Conservation (phyloP, 2,113 vertebrate species). For the Hippocampus zosterae region DNA sequence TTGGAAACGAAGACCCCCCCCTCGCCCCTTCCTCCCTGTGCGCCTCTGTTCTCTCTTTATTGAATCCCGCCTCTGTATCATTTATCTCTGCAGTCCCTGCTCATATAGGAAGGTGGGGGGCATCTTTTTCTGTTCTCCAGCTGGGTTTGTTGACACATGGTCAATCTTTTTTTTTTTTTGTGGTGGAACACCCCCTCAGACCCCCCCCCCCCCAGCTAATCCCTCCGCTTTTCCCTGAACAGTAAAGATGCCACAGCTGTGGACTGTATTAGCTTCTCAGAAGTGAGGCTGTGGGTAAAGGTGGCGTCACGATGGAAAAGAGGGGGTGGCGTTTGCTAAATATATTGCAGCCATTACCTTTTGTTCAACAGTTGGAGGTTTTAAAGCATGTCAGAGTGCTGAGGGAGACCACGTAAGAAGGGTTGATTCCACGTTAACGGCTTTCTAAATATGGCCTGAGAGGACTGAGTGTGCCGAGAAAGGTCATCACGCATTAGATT, state of each 20-base stretch:
- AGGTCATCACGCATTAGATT: neutral
- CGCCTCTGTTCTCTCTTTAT: conserved; percentile 72
- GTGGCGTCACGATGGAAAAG: neutral
- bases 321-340: conserved; percentile 58
- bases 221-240: conserved; percentile 63
- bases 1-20: conserved; percentile 60
- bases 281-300: conserved; percentile 11
- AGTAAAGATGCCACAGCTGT: conserved; percentile 97
- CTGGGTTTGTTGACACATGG: conserved; percentile 96
- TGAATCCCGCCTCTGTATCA: conserved; percentile 85
- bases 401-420: conserved; percentile 62
- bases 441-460: conserved; percentile 82
- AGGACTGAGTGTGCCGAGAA: conserved; percentile 15
- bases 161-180: conserved; percentile 77
- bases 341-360: conserved; percentile 86
- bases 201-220: conserved; percentile 38
- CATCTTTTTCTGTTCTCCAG: conserved; percentile 81
- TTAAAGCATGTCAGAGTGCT: conserved; percentile 80
- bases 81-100: conserved; percentile 63
- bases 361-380: conserved; percentile 84
- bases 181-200: conserved; percentile 27
- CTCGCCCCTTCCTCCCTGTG: conserved; percentile 19
- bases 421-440: conserved; percentile 81
- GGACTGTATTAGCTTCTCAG: conserved; percentile 84
- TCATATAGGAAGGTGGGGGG: conserved; percentile 73